Conservation (phyloP, 2,797 vertebrate genomes). For the Coilia nasus region DNA sequence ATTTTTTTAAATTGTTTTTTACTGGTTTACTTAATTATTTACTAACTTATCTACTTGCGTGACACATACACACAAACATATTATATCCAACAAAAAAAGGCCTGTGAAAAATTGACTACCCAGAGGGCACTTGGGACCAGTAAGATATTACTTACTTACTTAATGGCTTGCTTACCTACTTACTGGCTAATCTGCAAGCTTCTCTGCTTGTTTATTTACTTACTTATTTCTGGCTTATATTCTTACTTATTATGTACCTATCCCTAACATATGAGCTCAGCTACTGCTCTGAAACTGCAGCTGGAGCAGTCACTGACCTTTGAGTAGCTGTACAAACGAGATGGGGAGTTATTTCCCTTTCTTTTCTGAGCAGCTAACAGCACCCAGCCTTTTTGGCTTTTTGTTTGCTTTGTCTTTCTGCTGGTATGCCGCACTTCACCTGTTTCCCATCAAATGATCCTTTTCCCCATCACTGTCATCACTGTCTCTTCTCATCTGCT, state of each 20-base stretch:
- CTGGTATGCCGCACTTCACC: background rate
- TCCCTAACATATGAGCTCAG: background rate
- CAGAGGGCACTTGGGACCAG: too few species aligned
- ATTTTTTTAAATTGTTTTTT: too few species aligned
- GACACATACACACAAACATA: too few species aligned
- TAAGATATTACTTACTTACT: background rate
- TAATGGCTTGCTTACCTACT: too few species aligned
- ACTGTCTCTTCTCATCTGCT: background rate
- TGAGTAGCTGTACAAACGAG: background rate
- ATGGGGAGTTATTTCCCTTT: background rate
- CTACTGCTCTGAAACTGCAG: background rate
- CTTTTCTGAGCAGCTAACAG: background rate
- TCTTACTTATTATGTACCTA: too few species aligned
- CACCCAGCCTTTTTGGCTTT: background rate
- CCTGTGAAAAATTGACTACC: too few species aligned
- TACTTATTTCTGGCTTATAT: background rate
- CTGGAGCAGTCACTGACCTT: background rate
- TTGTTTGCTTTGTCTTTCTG: background rate
- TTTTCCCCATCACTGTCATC: background rate
- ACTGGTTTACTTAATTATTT: too few species aligned
- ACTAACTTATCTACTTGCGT: too few species aligned
- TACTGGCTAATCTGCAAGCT: too few species aligned
- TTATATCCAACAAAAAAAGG: too few species aligned
- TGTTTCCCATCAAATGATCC: background rate
- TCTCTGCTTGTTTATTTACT: too few species aligned